These are phyloP conservation scores for Podarcis siculus DNA, from an alignment of 2,797 vertebrate species.

Conservation along the genomic window DNA sequence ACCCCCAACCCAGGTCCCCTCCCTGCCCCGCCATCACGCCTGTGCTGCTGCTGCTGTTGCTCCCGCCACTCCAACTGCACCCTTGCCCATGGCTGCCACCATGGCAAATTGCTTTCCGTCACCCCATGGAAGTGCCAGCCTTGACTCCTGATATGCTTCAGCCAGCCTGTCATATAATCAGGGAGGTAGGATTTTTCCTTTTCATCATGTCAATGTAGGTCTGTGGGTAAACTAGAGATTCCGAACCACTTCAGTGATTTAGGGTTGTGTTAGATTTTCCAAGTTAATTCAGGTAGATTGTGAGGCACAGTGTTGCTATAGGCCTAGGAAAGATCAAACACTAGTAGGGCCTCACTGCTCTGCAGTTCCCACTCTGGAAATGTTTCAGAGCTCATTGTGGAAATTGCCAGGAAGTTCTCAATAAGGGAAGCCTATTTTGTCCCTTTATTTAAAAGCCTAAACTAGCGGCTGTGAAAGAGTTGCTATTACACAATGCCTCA, in stretches of 20 bases:
- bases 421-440: not conserved
- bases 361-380: not conserved
- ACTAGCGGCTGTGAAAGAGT: not conserved
- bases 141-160: not conserved
- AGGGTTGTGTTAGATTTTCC: too few relatives aligned
- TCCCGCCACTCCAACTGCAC: too few relatives aligned
- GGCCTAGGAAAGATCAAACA: not conserved
- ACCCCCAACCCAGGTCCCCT: too few relatives aligned
- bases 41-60: too few relatives aligned
- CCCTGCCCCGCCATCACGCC: too few relatives aligned
- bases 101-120: too few relatives aligned
- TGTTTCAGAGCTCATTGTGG: not conserved
- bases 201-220: not conserved
- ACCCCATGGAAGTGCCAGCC: too few relatives aligned
- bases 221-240: not conserved
- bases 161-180: not conserved
- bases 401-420: not conserved
- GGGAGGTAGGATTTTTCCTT: not conserved
- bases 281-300: not conserved
- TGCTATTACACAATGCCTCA: not conserved
- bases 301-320: not conserved
- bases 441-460: not conserved
- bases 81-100: too few relatives aligned
- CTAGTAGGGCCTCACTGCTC: not conserved
- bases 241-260: not conserved